Evolutionary conservation across 2,113 vertebrate genomes (phyloP).

Genomic region (Dipodomys stephensi): DNA sequence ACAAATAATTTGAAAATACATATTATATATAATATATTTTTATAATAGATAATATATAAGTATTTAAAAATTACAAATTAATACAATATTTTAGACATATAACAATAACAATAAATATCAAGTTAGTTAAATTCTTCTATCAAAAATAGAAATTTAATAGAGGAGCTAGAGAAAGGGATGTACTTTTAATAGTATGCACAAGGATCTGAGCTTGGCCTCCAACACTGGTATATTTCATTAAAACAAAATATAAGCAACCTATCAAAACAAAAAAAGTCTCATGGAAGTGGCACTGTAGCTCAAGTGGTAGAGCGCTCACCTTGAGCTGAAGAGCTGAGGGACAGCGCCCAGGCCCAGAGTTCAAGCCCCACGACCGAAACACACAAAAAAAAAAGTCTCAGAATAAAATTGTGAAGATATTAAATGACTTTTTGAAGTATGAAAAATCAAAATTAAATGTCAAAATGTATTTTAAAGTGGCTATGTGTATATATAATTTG

Average conservation of each 20-base stretch:
- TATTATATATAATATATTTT: too few species aligned
- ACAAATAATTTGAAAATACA: slow-evolving; percentile 33
- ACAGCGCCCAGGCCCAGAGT: too few species aligned
- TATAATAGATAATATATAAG: too few species aligned
- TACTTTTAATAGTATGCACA: neutral
- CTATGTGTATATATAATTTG: neutral
- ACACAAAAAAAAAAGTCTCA: neutral
- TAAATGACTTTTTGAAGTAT: neutral
- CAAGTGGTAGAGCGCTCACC: too few species aligned
- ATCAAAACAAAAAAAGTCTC: slow-evolving; percentile 45
- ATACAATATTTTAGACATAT: slow-evolving; percentile 8
- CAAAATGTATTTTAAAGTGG: slow-evolving; percentile 22
- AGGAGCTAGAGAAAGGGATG: neutral
- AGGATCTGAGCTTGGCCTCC: neutral
- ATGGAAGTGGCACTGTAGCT: too few species aligned
- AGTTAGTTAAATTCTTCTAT: neutral
- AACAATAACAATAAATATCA: neutral
- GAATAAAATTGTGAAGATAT: slow-evolving; percentile 6
- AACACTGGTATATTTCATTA: neutral
- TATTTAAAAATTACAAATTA: neutral
- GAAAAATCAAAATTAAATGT: slow-evolving; percentile 49
- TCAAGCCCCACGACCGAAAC: too few species aligned
- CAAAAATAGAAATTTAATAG: slow-evolving; percentile 12
- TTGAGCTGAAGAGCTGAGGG: too few species aligned
- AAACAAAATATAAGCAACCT: slow-evolving; percentile 5